phyloP scores from a whole-genome alignment of 1,140 invertebrate genomes.

The Pseudomyrmex flavicornis region DNA sequence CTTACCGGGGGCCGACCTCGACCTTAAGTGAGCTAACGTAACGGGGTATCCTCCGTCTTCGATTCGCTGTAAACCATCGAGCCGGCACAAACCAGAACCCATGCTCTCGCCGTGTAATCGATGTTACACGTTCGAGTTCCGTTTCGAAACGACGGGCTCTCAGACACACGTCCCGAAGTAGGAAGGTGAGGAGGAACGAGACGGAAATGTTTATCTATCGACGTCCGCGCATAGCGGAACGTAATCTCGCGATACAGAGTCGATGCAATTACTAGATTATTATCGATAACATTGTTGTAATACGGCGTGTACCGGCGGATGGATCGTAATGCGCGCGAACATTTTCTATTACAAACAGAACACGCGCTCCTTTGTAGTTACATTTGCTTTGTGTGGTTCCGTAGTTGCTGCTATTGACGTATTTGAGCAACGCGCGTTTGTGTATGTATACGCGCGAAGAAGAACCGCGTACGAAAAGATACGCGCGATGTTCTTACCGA shows the following conservation, averaged over 20 bases:
- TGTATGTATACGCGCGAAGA: not conserved
- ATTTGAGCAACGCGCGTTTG: not conserved
- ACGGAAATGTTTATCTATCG: constrained; percentile 18
- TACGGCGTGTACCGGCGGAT: not conserved
- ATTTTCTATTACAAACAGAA: not conserved
- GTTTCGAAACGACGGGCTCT: not conserved
- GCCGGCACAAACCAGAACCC: constrained; percentile 51
- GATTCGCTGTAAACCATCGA: constrained; percentile 53
- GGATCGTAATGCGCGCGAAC: not conserved
- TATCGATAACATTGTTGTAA: constrained; percentile 25
- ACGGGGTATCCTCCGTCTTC: constrained; percentile 55
- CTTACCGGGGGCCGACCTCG: constrained; percentile 66
- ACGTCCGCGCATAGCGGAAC: not conserved
- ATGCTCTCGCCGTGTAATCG: constrained; percentile 50
- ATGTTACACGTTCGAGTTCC: constrained; percentile 41
- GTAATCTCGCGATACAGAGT: constrained; percentile 7
- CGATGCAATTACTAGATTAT: constrained; percentile 31
- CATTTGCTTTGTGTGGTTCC: too few species aligned
- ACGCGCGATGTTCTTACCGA: not conserved
- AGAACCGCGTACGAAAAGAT: not conserved
- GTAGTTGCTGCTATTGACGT: not conserved
- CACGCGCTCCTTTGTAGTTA: not conserved
- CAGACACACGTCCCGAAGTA: too few species aligned
- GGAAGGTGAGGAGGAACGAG: not conserved
- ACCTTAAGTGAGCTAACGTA: constrained; percentile 63